phyloP scores from a whole-genome alignment of 1,140 invertebrate species.

The Chrysomallon squamiferum region DNA sequence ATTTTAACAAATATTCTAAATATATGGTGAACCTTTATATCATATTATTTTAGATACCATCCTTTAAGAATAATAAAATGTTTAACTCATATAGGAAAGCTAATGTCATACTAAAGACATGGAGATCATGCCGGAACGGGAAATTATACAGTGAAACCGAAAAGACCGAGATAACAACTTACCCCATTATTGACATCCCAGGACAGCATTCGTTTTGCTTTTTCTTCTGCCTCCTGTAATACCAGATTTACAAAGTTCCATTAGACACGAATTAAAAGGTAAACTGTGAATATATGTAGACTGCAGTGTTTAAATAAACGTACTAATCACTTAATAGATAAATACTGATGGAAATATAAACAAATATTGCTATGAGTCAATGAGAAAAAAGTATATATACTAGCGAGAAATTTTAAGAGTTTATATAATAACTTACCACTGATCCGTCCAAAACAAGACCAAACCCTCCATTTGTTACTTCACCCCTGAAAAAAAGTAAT shows the following conservation, averaged over 20 bases:
- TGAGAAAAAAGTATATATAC: background rate
- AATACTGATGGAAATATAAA: background rate
- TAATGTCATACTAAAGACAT: too few species aligned
- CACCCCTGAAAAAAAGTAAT: constrained; percentile 65
- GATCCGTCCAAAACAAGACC: constrained; percentile 73
- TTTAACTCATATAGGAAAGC: too few species aligned
- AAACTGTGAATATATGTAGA: background rate
- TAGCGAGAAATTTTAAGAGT: background rate
- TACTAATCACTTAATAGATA: background rate
- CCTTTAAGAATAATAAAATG: too few species aligned
- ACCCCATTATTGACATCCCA: constrained; percentile 78
- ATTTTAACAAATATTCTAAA: too few species aligned
- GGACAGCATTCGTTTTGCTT: constrained; percentile 67
- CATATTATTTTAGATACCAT: too few species aligned
- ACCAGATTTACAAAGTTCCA: background rate
- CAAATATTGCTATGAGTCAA: background rate
- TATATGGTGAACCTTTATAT: too few species aligned
- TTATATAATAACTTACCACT: constrained; percentile 61
- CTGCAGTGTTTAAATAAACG: background rate
- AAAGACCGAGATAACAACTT: too few species aligned
- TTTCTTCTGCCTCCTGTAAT: constrained; percentile 64
- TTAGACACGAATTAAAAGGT: background rate
- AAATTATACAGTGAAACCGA: too few species aligned
- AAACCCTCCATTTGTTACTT: constrained; percentile 77
- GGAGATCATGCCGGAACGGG: too few species aligned